A percentile compares a stretch with the other conserved stretches of the same genome.
Evolutionary conservation across 2,888 invertebrate species (phyloP).

Genomic region (Branchellion lobata): DNA sequence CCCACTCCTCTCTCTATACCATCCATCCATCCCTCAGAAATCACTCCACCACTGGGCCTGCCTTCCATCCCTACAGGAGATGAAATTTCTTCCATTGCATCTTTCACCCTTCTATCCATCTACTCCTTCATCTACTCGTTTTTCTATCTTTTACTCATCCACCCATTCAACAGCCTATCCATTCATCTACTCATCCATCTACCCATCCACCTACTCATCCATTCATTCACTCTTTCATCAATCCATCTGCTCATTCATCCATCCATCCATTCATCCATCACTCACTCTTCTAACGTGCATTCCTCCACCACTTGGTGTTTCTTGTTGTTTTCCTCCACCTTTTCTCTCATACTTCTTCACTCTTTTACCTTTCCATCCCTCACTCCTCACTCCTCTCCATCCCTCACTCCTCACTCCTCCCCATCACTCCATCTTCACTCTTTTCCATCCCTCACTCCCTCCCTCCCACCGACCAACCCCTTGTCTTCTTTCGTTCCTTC

Average conservation of each 20-base stretch:
- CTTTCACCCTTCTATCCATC: neutral
- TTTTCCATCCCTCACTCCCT: too few species aligned
- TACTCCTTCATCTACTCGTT: neutral
- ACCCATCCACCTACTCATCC: neutral
- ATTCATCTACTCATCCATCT: neutral
- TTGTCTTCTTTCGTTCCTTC: too few species aligned
- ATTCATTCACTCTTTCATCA: neutral
- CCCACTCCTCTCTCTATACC: neutral
- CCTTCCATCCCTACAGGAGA: neutral
- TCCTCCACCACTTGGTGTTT: too few species aligned
- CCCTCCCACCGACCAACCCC: too few species aligned
- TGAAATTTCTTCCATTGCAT: neutral
- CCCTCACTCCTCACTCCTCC: too few species aligned
- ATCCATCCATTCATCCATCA: neutral
- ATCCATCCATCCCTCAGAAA: neutral
- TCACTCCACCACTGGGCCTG: neutral
- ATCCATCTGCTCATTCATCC: conserved; percentile 8
- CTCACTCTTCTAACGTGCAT: too few species aligned
- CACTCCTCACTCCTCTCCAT: too few species aligned
- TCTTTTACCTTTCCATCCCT: too few species aligned
- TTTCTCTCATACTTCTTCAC: too few species aligned
- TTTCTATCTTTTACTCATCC: neutral
- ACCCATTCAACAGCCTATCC: neutral
- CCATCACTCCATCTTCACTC: too few species aligned
- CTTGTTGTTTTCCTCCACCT: too few species aligned